A percentile compares a stretch with the other conserved stretches of the same genome.
Conservation (phyloP, 2,113 vertebrate species). For the Petaurus breviceps region DNA sequence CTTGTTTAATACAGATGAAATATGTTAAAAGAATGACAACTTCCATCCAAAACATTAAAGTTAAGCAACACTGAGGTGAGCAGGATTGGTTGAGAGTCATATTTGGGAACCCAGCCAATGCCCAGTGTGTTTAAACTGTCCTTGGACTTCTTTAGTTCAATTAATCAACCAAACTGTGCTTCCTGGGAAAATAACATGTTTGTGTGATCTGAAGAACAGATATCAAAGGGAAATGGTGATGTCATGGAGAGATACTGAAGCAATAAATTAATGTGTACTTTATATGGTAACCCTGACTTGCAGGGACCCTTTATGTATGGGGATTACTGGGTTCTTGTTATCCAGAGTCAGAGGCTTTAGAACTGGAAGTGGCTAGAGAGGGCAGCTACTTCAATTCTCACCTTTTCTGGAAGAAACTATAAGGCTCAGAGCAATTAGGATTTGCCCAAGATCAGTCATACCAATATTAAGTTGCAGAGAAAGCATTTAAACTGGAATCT, state of each 20-base stretch:
- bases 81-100: background rate
- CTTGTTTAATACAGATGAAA: background rate
- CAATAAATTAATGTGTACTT: background rate
- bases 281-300: background rate
- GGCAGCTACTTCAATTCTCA: background rate
- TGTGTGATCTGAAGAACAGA: slow-evolving; percentile 1
- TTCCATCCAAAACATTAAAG: background rate
- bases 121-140: background rate
- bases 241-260: background rate
- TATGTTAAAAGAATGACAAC: background rate
- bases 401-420: background rate
- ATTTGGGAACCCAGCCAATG: background rate
- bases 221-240: background rate
- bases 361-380: background rate
- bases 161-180: slow-evolving; percentile 16
- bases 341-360: background rate
- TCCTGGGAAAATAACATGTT: slow-evolving; percentile 40
- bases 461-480: background rate
- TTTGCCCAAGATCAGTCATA: background rate
- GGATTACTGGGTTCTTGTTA: background rate
- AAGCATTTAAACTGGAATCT: background rate
- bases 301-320: background rate
- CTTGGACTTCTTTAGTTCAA: background rate
- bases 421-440: background rate
- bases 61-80: background rate